Base-by-base conservation (phyloP, 2,888 invertebrate genomes). In the Tanypteryx hageni region DNA sequence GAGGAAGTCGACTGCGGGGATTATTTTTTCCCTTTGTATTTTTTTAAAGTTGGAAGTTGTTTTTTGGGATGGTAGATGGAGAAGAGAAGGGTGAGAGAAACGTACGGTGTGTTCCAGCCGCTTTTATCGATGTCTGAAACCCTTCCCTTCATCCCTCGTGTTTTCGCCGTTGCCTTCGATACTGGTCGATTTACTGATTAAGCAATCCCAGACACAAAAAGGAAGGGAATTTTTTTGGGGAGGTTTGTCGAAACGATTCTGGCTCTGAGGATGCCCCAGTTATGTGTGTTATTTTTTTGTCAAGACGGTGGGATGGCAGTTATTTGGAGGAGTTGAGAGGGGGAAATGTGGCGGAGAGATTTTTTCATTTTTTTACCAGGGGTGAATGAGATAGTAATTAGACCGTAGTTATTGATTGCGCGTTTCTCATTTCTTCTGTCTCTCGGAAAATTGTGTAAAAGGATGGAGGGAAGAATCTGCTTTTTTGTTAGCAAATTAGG, bases 341-440 rank as follows among this genome's bases (percentile, higher is more conserved):
- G 27, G 68, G 18, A n/a, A 22, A 22, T 22, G 68, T 68, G n/a
- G 68, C n/a, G 76, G 76, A 76, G 22, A 22, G 76, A 76, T 76
- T 76, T 9, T 61, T 10, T 44, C 31, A 7, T 11, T 59, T 89
- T 86, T 86, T 86, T 59, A 13, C n/a, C 27, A 22, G 22, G n/a
- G 16, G 18, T 13, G 64, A 18, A n/a, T 16, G 89, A 44, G 27
- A 64, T 64, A 89, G 89, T 89, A 89, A 89, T 89, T 89, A 89
- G 89, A 64, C 44, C 68, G 64, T 14, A 89, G 31, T 64, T 64
- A 89, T 89, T 44, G 89, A 89, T 89, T 89, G 89, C 89, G 31
- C 89, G 14, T 76, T 68, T 89, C 64, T 89, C 89, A 68, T 64
- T 68, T 61, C 27, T 27, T 18, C n/a, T 44, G 44, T 5, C 44